phyloP scores from a whole-genome alignment of 1,140 invertebrate species.

The Asbolus verrucosus region DNA sequence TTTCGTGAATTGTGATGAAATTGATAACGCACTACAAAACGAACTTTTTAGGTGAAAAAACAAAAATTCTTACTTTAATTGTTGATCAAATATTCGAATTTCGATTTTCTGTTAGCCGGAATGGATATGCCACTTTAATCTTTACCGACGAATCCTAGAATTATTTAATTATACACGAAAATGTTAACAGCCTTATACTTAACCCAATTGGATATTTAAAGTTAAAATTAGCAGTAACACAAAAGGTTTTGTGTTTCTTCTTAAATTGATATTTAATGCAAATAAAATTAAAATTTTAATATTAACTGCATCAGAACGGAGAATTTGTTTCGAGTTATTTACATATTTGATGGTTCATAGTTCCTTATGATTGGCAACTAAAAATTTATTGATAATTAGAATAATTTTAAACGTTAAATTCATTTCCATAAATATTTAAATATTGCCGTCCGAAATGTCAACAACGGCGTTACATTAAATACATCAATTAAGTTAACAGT shows the following conservation, averaged over 20 bases:
- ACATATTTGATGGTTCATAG: slow-evolving; percentile 9
- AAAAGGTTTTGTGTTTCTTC: slow-evolving; percentile 1
- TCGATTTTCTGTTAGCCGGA: too few relatives aligned
- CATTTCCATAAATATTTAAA: slow-evolving; percentile 19
- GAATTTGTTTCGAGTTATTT: slow-evolving; percentile 1
- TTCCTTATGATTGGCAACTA: slow-evolving; percentile 35
- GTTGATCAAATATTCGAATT: too few relatives aligned
- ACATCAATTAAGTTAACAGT: background rate
- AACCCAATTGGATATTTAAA: background rate
- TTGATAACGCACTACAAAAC: too few relatives aligned
- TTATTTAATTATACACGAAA: too few relatives aligned
- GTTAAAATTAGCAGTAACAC: background rate
- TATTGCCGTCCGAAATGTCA: slow-evolving; percentile 6
- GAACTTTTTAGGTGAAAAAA: too few relatives aligned
- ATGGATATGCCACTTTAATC: too few relatives aligned
- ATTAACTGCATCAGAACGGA: slow-evolving; percentile 1
- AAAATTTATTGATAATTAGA: slow-evolving; percentile 35
- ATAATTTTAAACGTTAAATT: slow-evolving; percentile 18
- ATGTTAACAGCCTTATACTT: too few relatives aligned
- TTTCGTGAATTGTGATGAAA: too few relatives aligned
- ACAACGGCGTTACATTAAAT: background rate
- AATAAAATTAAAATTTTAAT: slow-evolving; percentile 7
- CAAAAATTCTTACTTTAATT: too few relatives aligned
- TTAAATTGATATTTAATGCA: slow-evolving; percentile 17
- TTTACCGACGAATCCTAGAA: too few relatives aligned